Conservation (phyloP, 2,888 invertebrate genomes). For the Ischnura elegans region DNA sequence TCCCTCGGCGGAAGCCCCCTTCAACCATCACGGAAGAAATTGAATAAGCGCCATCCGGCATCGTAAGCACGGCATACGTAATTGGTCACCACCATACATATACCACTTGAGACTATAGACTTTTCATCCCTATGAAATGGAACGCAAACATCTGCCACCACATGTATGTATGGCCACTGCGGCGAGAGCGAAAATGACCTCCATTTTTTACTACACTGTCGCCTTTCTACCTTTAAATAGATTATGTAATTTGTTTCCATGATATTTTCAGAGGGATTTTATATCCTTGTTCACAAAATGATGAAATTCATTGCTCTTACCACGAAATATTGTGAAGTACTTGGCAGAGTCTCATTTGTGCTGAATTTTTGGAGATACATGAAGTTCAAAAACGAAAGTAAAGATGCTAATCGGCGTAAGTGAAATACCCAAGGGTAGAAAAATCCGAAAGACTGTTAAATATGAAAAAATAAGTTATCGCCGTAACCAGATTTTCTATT, state of each 20-base stretch:
- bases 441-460: too few species aligned
- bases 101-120: neutral
- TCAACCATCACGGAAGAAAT: neutral
- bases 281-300: neutral
- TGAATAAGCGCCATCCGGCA: constrained; percentile 21
- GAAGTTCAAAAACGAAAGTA: too few species aligned
- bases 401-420: too few species aligned
- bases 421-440: too few species aligned
- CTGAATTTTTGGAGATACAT: too few species aligned
- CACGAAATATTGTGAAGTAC: too few species aligned
- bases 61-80: neutral
- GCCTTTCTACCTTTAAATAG: neutral
- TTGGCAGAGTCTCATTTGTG: too few species aligned
- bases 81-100: neutral
- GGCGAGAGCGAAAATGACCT: neutral
- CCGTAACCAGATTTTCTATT: too few species aligned
- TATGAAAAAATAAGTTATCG: too few species aligned
- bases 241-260: too few species aligned
- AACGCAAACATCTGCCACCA: neutral
- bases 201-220: neutral
- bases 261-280: too few species aligned
- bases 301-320: too few species aligned
- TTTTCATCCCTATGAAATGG: neutral
- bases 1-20: neutral
- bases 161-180: neutral